Conservation (phyloP, 2,888 invertebrate species). For the Aleiodes leptofemur region DNA sequence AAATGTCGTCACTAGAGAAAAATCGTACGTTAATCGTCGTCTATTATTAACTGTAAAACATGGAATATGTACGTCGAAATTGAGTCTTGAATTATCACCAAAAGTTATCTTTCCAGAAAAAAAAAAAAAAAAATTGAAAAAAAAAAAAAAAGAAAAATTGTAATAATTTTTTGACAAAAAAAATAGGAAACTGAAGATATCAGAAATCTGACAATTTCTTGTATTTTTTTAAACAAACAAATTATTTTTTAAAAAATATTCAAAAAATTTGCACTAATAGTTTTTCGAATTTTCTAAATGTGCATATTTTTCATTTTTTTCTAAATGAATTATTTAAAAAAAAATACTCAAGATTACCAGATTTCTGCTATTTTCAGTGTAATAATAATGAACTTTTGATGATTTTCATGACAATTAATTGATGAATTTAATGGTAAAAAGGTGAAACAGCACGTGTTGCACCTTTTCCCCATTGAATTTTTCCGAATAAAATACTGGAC, state of each 20-base stretch:
- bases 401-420: conserved; percentile 20
- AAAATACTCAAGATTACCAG: too few relatives aligned
- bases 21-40: conserved; percentile 40
- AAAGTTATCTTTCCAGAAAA: background rate
- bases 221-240: too few relatives aligned
- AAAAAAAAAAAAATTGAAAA: background rate
- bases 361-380: too few relatives aligned
- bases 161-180: too few relatives aligned
- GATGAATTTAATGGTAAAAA: background rate
- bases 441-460: too few relatives aligned
- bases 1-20: conserved; percentile 67
- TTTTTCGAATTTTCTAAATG: too few relatives aligned
- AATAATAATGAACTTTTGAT: background rate
- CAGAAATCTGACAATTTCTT: too few relatives aligned
- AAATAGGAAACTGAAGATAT: too few relatives aligned
- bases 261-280: too few relatives aligned
- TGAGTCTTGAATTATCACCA: conserved; percentile 23
- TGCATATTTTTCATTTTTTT: too few relatives aligned
- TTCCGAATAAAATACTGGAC: conserved; percentile 1
- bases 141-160: background rate
- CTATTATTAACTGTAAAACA: conserved; percentile 39
- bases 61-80: conserved; percentile 34
- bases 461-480: background rate
- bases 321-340: too few relatives aligned
- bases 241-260: too few relatives aligned